A percentile compares a stretch with the other conserved stretches of the same genome.
Evolutionary conservation across 2,113 vertebrate species (phyloP).

Genomic region (Prunella himalayana): DNA sequence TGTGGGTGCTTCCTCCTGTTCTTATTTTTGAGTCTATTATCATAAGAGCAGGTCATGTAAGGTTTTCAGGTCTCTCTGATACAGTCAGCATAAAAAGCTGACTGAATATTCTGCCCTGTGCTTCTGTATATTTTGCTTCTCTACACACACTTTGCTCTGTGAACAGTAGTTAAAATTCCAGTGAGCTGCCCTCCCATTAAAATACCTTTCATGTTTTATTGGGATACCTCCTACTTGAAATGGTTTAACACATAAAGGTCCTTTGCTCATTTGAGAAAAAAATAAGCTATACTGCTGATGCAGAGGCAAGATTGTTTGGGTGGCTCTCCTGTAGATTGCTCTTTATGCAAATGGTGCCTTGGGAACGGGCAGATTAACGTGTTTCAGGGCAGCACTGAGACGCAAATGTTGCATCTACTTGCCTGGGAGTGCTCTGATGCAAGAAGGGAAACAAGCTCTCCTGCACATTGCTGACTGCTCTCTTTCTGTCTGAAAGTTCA

Average conservation of each 20-base stretch:
- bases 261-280: background rate
- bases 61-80: background rate
- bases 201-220: slow-evolving; percentile 44
- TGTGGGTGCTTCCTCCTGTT: background rate
- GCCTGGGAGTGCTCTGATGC: background rate
- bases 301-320: background rate
- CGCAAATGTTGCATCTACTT: background rate
- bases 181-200: background rate
- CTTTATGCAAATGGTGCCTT: slow-evolving; percentile 46
- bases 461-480: background rate
- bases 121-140: background rate
- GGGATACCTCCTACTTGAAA: slow-evolving; percentile 8
- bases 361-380: slow-evolving; percentile 7
- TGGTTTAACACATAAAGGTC: slow-evolving; percentile 3
- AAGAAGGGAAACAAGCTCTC: background rate
- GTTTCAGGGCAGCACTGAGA: background rate
- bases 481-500: background rate
- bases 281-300: background rate
- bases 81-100: background rate
- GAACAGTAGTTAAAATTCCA: slow-evolving; percentile 2
- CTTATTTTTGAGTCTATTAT: background rate
- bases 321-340: background rate
- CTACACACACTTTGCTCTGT: background rate
- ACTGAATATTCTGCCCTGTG: background rate
- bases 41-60: background rate